Percentiles rank a stretch among this genome's conserved stretches.
Conservation (phyloP, 2,113 vertebrate species). For the Sialia sialis region DNA sequence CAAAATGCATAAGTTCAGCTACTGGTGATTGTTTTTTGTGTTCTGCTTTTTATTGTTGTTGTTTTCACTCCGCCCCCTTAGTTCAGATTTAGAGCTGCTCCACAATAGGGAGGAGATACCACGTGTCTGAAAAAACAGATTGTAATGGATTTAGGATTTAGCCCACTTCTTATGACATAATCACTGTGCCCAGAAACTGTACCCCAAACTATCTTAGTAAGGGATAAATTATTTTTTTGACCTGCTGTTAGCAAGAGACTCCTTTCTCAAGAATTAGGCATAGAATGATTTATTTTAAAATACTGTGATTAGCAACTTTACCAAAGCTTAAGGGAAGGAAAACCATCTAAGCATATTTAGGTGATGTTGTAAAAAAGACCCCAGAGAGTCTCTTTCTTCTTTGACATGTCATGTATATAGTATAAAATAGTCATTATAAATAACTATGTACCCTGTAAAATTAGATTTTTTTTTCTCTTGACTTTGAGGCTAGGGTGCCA, state of each 20-base stretch:
- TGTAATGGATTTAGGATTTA: neutral
- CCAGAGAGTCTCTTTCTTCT: neutral
- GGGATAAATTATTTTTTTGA: neutral
- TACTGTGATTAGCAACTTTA: neutral
- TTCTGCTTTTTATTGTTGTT: neutral
- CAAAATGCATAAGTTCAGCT: neutral
- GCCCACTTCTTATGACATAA: neutral
- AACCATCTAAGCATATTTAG: neutral
- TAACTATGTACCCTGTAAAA: neutral
- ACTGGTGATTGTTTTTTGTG: neutral
- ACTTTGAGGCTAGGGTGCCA: neutral
- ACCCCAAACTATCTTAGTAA: neutral
- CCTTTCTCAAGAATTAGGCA: neutral
- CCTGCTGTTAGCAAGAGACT: neutral
- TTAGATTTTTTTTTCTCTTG: neutral
- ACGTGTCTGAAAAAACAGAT: neutral
- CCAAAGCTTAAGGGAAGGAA: neutral
- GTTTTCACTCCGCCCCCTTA: rapidly evolving
- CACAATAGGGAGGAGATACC: neutral
- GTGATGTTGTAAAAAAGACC: neutral
- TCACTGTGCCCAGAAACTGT: neutral
- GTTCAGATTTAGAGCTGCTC: neutral
- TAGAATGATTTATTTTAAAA: neutral
- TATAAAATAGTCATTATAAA: neutral
- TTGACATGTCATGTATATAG: neutral